These are phyloP conservation scores for Engystomops pustulosus DNA, from an alignment of 2,113 vertebrate genomes.

Conservation along the genomic window DNA sequence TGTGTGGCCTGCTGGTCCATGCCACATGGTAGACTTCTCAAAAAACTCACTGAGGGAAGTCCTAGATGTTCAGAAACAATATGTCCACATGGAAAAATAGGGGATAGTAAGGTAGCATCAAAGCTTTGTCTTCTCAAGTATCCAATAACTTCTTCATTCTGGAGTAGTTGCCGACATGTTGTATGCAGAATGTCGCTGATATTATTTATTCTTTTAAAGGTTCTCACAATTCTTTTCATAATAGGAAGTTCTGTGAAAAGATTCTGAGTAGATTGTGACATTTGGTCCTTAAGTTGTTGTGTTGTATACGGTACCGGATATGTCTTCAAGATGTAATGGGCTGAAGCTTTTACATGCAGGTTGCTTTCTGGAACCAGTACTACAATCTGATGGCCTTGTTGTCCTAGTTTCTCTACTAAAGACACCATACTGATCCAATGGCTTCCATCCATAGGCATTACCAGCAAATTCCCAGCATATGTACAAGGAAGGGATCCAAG, in stretches of 20 bases:
- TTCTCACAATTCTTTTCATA: slow-evolving; percentile 58
- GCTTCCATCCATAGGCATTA: slow-evolving; percentile 79
- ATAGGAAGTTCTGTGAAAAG: slow-evolving; percentile 51
- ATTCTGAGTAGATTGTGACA: slow-evolving; percentile 32
- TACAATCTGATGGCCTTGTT: slow-evolving; percentile 72
- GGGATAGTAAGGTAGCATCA: slow-evolving; percentile 74
- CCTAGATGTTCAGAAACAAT: slow-evolving; percentile 69
- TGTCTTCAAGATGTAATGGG: slow-evolving; percentile 67
- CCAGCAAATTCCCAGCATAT: slow-evolving; percentile 70
- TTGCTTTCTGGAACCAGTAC: slow-evolving; percentile 75
- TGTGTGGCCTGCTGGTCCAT: slow-evolving; percentile 70
- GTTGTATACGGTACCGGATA: slow-evolving; percentile 71
- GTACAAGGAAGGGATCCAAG: neutral
- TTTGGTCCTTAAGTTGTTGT: slow-evolving; percentile 63
- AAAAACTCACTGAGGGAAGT: slow-evolving; percentile 74
- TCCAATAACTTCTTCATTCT: slow-evolving; percentile 67
- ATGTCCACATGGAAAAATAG: slow-evolving; percentile 77
- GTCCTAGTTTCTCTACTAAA: slow-evolving; percentile 72
- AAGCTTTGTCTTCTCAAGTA: slow-evolving; percentile 64
- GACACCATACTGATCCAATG: slow-evolving; percentile 74
- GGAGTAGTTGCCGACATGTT: slow-evolving; percentile 55
- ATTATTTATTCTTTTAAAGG: slow-evolving; percentile 14
- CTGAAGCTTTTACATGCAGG: slow-evolving; percentile 69
- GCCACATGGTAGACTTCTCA: slow-evolving; percentile 72
- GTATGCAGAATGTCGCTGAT: slow-evolving; percentile 54